Evolutionary conservation across 92 coral and sea anemone species (phyloP), one percentile per base, ranked within the genome.

Genomic region (Scolanthus callimorphus): DNA sequence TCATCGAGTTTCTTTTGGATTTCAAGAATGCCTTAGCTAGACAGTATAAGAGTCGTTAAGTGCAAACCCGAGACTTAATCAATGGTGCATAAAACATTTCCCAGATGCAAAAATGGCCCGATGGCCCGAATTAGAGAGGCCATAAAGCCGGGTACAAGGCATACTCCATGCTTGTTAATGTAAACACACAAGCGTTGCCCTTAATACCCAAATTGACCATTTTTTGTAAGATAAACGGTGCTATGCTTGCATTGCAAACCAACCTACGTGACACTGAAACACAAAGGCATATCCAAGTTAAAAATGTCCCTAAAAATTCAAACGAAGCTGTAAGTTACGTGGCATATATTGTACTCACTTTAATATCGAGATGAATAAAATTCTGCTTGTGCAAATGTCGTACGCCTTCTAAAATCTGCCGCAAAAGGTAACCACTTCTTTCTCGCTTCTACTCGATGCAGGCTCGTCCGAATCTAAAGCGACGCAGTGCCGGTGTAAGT

Each of bases 401-500:
- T 24, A 88, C 62, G 4, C 96, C 96, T 78, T 88, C 96, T 4
- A 88, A 77, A 53, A 88, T 88, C 58, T 88, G 96, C 24, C 96
- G 80, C 29, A 88, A 82, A 25, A 88, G 78, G 28, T 45, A 88
- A 88, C 96, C 1, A 88, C 96, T 59, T 88, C 96, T 31, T 83
- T 88, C 57, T 88, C 96, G 73, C 96, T 88, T 69, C 96, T 65
- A 20, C 90, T 78, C 8, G 89, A 76, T 9, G 96, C 63, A 2
- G 96, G 96, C 47, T 88, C 89, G 53, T 88, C 96, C 2, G 84
- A 55, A 45, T 88, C 96, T 47, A 81, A 60, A 21, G 96, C 96
- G 34, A 88, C 81, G 55, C 96, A 88, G 28, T 88, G 96, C 13
- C 96, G 72, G 64, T 88, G 96, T n/a, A 88, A 49, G 54, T 88